Percentiles rank a stretch among this genome's conserved stretches.
These are phyloP conservation scores for Ara ararauna DNA, from an alignment of 2,797 vertebrate genomes.

Conservation along the genomic window DNA sequence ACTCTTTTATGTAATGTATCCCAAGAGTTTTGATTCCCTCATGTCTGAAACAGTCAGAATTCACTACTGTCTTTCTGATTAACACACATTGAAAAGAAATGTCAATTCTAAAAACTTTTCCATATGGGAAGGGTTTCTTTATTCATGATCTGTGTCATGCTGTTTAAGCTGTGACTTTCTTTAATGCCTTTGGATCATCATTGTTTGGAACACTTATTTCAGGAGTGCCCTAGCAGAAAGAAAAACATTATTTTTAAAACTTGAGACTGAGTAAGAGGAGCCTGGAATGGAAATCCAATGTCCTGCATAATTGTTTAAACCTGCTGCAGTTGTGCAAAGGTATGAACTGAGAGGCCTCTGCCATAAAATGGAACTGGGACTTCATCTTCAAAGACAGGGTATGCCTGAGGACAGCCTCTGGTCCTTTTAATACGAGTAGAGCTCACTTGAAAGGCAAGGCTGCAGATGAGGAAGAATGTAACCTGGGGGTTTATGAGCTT, in stretches of 20 bases:
- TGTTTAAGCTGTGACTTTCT: slow-evolving; percentile 15
- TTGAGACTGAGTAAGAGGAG: not conserved
- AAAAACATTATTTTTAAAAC: slow-evolving; percentile 51
- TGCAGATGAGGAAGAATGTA: slow-evolving; percentile 16
- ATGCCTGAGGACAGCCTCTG: slow-evolving; percentile 22
- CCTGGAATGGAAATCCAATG: slow-evolving; percentile 16
- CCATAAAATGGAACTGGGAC: not conserved
- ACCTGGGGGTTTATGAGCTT: not conserved
- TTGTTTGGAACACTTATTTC: slow-evolving; percentile 2
- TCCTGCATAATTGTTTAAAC: slow-evolving; percentile 39
- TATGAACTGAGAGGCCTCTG: not conserved
- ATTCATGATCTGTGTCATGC: not conserved
- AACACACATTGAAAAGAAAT: slow-evolving; percentile 37
- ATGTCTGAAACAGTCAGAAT: slow-evolving; percentile 23
- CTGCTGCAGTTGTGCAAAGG: not conserved
- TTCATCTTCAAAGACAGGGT: slow-evolving; percentile 1
- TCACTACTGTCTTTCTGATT: slow-evolving; percentile 26
- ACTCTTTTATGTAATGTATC: not conserved
- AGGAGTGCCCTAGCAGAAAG: slow-evolving; percentile 34
- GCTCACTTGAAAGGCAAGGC: not conserved
- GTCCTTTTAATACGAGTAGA: not conserved
- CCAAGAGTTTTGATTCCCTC: slow-evolving; percentile 3
- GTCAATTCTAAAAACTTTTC: not conserved
- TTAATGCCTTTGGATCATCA: slow-evolving; percentile 21
- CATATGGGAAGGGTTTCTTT: slow-evolving; percentile 2